Evolutionary conservation across 1,140 invertebrate species (phyloP).

Genomic region (Halictus rubicundus): DNA sequence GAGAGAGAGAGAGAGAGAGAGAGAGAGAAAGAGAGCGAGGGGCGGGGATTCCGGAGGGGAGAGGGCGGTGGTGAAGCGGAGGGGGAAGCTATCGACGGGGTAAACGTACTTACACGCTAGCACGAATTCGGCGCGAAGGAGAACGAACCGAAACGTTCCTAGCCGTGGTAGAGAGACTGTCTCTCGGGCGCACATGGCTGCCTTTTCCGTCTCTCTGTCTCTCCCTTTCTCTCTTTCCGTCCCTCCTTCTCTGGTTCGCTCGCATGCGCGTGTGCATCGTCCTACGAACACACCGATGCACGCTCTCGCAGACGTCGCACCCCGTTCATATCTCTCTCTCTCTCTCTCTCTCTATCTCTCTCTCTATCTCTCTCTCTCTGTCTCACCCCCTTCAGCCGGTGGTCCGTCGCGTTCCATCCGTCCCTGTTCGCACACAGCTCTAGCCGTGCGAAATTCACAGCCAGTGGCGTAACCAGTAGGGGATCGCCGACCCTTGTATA

Average conservation of each 20-base stretch:
- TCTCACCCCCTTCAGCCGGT: conserved; percentile 16
- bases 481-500: conserved; percentile 49
- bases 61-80: conserved; percentile 7
- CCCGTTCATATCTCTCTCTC: no score
- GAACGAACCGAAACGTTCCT: conserved; percentile 41
- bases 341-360: not conserved
- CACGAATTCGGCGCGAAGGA: conserved; percentile 60
- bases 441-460: conserved; percentile 65
- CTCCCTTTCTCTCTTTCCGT: conserved; percentile 19
- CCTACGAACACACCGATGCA: no score
- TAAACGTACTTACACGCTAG: conserved; percentile 50
- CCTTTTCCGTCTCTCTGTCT: conserved; percentile 11
- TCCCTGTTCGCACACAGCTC: conserved; percentile 45
- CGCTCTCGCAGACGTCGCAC: no score
- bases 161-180: conserved; percentile 37
- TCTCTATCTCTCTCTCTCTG: not conserved
- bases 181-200: conserved; percentile 54
- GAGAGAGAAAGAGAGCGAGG: not conserved
- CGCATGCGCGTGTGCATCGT: not conserved
- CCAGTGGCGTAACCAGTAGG: conserved; percentile 59
- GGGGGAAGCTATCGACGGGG: conserved; percentile 31
- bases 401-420: conserved; percentile 39
- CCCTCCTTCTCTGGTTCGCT: conserved; percentile 1
- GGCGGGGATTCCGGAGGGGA: not conserved
- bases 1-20: no score